These are phyloP conservation scores for Equus przewalskii DNA, from an alignment of 2,113 vertebrate genomes.

Conservation along the genomic window DNA sequence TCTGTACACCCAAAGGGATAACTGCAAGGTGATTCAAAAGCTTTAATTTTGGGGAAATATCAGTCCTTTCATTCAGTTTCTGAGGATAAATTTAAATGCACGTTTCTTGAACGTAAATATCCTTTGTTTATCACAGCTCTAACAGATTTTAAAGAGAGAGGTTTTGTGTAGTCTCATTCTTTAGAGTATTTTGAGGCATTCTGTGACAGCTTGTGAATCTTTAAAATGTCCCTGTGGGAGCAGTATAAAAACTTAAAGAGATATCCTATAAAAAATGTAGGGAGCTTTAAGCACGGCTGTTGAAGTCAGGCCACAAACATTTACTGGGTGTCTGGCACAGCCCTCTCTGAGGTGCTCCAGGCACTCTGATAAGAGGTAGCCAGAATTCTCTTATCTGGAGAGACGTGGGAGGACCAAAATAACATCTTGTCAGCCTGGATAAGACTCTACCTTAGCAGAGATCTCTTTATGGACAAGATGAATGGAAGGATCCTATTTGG, in stretches of 20 bases:
- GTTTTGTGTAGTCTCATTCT: not conserved
- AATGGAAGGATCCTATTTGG: rapidly evolving
- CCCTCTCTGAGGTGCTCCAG: rapidly evolving
- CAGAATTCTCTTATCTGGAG: not conserved
- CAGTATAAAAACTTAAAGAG: not conserved
- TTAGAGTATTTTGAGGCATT: not conserved
- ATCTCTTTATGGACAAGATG: rapidly evolving
- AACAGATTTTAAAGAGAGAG: not conserved
- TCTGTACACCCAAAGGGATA: not conserved
- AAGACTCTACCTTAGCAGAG: not conserved
- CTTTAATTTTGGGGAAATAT: not conserved
- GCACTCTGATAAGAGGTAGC: not conserved
- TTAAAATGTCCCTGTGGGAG: not conserved
- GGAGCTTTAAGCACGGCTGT: rapidly evolving
- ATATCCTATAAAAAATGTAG: rapidly evolving
- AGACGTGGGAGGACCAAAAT: rapidly evolving
- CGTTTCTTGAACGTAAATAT: not conserved
- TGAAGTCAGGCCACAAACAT: rapidly evolving
- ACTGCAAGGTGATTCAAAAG: not conserved
- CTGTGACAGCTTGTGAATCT: not conserved
- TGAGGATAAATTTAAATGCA: not conserved
- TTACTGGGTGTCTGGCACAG: rapidly evolving
- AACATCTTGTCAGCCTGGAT: not conserved
- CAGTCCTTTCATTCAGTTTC: not conserved
- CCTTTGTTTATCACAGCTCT: not conserved